Conservation (phyloP, 35 echinoderm and acorn worm genomes). For the Holothuria glaberrima region DNA sequence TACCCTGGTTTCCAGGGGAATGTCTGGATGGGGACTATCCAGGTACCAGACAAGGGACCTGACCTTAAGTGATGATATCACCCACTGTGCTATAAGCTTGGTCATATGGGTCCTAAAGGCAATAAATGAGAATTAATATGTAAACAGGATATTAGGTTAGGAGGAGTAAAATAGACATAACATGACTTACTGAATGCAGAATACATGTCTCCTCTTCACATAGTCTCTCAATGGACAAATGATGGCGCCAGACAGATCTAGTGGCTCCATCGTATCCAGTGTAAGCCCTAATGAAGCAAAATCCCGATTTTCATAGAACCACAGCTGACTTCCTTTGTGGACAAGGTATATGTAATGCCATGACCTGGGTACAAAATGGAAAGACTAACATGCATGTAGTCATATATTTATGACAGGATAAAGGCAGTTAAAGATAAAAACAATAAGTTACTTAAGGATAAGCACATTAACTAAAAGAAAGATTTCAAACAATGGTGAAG, state of each 20-base stretch:
- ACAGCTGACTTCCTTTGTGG: conserved; percentile 61
- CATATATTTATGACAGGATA: neutral
- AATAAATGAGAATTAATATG: no score
- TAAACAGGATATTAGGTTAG: no score
- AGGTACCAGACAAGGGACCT: no score
- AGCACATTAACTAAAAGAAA: no score
- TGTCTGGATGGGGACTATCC: no score
- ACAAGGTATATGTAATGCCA: conserved; percentile 90
- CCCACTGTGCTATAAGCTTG: no score
- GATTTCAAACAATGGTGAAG: no score
- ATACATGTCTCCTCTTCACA: conserved; percentile 77
- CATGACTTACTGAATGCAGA: conserved; percentile 81
- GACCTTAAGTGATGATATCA: no score
- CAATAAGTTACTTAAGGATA: no score
- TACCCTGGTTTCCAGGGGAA: no score
- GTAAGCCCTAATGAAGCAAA: conserved; percentile 30
- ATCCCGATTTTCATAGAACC: conserved; percentile 85
- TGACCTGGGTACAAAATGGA: conserved; percentile 57
- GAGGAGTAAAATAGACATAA: neutral
- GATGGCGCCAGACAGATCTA: conserved; percentile 72
- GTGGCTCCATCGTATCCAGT: conserved; percentile 33
- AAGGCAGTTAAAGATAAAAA: neutral
- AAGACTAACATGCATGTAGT: neutral
- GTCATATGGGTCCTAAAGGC: no score
- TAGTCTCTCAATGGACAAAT: conserved; percentile 76